Evolutionary conservation across 2,888 invertebrate species (phyloP).

Genomic region (Drosophila aldrichi): DNA sequence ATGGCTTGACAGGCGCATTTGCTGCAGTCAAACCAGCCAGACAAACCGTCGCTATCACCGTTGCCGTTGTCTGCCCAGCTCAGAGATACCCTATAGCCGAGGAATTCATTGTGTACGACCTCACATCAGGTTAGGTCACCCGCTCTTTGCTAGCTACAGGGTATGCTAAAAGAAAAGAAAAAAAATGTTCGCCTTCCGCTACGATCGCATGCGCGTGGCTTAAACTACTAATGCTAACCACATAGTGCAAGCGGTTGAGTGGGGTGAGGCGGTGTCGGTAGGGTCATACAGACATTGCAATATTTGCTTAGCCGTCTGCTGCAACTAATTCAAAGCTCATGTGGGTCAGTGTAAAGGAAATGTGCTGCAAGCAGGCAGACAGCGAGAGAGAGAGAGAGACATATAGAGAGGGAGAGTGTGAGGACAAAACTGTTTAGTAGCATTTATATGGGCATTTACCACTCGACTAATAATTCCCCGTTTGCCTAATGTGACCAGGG

Average conservation of each 20-base stretch:
- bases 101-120: not conserved
- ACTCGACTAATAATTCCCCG: conserved; percentile 29
- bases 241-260: conserved; percentile 43
- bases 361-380: not conserved
- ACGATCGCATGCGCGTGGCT: conserved; percentile 51
- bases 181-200: conserved; percentile 49
- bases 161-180: conserved; percentile 41
- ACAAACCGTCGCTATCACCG: not conserved
- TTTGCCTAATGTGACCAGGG: conserved; percentile 5
- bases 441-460: conserved; percentile 51
- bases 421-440: conserved; percentile 4
- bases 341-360: conserved; percentile 20
- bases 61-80: not conserved
- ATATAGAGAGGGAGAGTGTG: not conserved
- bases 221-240: conserved; percentile 53
- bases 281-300: conserved; percentile 21
- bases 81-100: conserved; percentile 4
- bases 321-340: conserved; percentile 47
- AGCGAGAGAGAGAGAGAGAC: not conserved
- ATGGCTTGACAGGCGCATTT: conserved; percentile 53
- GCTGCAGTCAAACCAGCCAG: conserved; percentile 30
- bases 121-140: not conserved
- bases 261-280: rapidly evolving
- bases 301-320: conserved; percentile 54
- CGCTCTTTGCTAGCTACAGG: conserved; percentile 2